Conservation (phyloP, 2,888 invertebrate genomes). For the Cyrtodaria siliqua region DNA sequence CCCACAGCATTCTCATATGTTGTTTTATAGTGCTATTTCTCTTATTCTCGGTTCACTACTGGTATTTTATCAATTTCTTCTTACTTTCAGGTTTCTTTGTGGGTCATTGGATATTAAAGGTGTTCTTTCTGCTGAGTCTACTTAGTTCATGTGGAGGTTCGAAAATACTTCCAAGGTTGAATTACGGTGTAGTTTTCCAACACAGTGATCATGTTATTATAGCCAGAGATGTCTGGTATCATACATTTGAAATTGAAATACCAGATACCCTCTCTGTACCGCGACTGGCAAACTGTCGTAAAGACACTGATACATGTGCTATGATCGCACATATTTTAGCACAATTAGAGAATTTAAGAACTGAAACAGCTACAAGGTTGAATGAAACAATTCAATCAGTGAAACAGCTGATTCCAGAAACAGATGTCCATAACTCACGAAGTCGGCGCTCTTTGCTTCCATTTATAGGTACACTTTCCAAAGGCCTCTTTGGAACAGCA, state of each 20-base stretch:
- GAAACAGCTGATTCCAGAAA: constrained; percentile 19
- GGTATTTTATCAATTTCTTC: constrained; percentile 7
- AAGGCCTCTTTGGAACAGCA: neutral
- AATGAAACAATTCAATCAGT: constrained; percentile 9
- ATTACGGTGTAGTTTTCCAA: constrained; percentile 49
- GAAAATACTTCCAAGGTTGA: constrained; percentile 33
- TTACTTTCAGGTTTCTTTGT: constrained; percentile 37
- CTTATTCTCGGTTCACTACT: constrained; percentile 5
- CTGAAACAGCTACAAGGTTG: constrained; percentile 5
- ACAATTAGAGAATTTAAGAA: constrained; percentile 20
- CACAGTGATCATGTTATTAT: constrained; percentile 9
- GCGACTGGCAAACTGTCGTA: constrained; percentile 4
- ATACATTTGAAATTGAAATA: constrained; percentile 43
- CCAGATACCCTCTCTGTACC: constrained; percentile 22
- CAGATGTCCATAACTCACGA: neutral
- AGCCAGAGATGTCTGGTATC: constrained; percentile 42
- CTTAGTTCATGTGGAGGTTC: neutral
- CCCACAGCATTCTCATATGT: neutral
- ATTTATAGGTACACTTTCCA: neutral
- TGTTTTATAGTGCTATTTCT: constrained; percentile 4
- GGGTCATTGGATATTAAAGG: neutral
- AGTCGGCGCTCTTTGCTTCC: too few species aligned
- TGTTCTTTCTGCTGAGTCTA: constrained; percentile 11
- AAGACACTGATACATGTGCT: constrained; percentile 3
- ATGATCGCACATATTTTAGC: constrained; percentile 18